A percentile compares a stretch with the other conserved stretches of the same genome.
Conservation (phyloP, 2,888 invertebrate genomes). For the Agapostemon virescens region DNA sequence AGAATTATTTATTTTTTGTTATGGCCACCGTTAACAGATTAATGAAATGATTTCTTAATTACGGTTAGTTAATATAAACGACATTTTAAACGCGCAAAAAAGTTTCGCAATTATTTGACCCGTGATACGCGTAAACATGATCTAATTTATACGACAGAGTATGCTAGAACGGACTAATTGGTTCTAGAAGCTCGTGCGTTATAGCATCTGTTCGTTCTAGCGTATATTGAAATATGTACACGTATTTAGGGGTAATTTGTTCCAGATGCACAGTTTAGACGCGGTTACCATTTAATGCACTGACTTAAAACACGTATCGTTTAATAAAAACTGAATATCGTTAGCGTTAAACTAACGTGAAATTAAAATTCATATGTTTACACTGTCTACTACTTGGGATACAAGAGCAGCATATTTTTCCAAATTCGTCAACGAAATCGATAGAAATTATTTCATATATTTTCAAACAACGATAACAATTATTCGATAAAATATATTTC, state of each 20-base stretch:
- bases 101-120: neutral
- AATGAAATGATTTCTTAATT: neutral
- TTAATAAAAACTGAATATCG: neutral
- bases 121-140: neutral
- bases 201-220: constrained; percentile 3
- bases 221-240: constrained; percentile 16
- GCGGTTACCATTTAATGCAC: neutral
- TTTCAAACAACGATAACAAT: neutral
- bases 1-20: neutral
- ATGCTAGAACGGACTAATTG: constrained; percentile 4
- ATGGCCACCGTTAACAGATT: neutral
- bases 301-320: neutral
- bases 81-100: neutral
- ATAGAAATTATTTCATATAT: too few species aligned
- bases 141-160: neutral
- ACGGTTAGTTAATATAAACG: neutral
- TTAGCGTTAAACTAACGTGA: neutral
- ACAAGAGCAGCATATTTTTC: too few species aligned
- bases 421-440: too few species aligned
- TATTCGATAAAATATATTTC: neutral
- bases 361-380: neutral
- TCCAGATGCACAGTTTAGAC: neutral
- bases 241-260: neutral
- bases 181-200: constrained; percentile 10
- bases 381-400: too few species aligned